Evolutionary conservation across 2,888 invertebrate genomes (phyloP), one percentile per base, ranked within the genome.

Genomic region (Amorpha juglandis): DNA sequence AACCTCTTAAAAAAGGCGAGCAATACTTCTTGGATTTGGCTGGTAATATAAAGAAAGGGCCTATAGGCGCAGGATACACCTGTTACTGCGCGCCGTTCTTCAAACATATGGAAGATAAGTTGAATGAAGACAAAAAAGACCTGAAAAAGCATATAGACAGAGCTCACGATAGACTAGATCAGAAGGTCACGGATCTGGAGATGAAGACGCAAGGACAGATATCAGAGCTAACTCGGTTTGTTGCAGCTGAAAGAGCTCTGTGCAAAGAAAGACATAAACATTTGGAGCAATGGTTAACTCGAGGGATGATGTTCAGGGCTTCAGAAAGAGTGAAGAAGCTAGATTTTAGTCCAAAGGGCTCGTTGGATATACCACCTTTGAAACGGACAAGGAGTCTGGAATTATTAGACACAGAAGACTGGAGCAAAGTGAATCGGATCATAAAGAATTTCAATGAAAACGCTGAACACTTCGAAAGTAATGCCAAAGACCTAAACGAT

Each of bases 1-100:
- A 98, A 86, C 98, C 98, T 0, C 90, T 98, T 21, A 95, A 95
- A 77, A 96, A 96, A 78, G 99, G 98, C 69, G 98, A 98, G 89
- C 98, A 98, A 87, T 99, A 99, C 88, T 99, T 97, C 87, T 94
- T 98, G 74, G 99, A 99, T 87, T 94, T 99, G 73, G 98, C 98
- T 14, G 99, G 99, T 1, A 98, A 98, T 82, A 97, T 99, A 70
- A 96, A 98, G 77, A 98, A 99, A 91, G 98, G 98, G 0, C 98
- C 98, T 0, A 96, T 98, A n/a, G 98, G 98, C 0, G 96, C 98
- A 1, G 98, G 98, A 0, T 97, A 98, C 84, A 97, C 97, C 0
- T 98, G 98, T 87, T 98, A 98, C 82, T 99, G 99, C 83, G 98
- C 97, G 0, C 98, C 98, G 0, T 96, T 98, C 86, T 97, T 98